Evolutionary conservation across 2,113 vertebrate species (phyloP).

Genomic region (Myotis lucifugus): DNA sequence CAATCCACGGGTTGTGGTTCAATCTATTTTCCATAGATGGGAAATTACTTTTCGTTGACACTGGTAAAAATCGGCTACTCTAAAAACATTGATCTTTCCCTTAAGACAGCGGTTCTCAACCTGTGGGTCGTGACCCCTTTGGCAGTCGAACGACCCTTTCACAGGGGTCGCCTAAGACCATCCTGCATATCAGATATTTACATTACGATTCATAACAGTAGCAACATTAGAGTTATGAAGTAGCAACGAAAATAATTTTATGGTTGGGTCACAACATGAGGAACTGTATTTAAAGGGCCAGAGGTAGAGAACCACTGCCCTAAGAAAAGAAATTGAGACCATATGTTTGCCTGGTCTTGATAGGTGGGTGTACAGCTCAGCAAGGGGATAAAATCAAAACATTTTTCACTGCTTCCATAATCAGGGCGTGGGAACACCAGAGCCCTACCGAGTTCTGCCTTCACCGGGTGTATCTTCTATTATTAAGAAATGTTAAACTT

Average conservation of each 20-base stretch:
- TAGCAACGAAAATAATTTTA: too few species aligned
- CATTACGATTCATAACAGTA: too few species aligned
- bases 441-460: slow-evolving; percentile 30
- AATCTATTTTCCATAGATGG: background rate
- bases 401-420: slow-evolving; percentile 67
- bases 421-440: slow-evolving; percentile 46
- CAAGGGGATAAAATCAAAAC: slow-evolving; percentile 68
- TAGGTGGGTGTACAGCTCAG: slow-evolving; percentile 62
- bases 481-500: slow-evolving; percentile 62
- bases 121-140: too few species aligned
- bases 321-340: slow-evolving; percentile 59
- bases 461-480: background rate
- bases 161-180: too few species aligned
- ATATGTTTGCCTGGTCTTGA: slow-evolving; percentile 47
- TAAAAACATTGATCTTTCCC: slow-evolving; percentile 22
- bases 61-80: slow-evolving; percentile 64
- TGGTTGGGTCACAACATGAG: too few species aligned
- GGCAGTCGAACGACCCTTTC: too few species aligned
- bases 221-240: too few species aligned
- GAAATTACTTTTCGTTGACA: slow-evolving; percentile 52
- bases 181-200: too few species aligned
- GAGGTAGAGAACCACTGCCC: too few species aligned
- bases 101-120: too few species aligned
- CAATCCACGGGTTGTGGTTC: background rate
- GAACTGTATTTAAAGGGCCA: too few species aligned